These are phyloP conservation scores for Trichonephila clavipes DNA, from an alignment of 1,140 invertebrate genomes.

Conservation along the genomic window DNA sequence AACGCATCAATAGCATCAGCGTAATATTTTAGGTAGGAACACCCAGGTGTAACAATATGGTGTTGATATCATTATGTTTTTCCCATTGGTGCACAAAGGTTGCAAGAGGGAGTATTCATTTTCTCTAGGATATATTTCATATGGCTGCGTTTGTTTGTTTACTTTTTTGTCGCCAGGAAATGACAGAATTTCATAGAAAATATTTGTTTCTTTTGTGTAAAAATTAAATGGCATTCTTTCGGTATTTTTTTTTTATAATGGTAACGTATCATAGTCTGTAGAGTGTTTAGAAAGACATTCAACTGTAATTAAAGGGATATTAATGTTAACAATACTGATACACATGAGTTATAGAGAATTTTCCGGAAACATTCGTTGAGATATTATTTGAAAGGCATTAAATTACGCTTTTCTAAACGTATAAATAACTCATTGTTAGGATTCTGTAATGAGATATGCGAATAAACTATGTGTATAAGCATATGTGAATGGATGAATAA, in stretches of 20 bases:
- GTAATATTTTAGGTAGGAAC: slow-evolving; percentile 20
- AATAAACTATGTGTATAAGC: not conserved
- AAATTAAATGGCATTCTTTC: not conserved
- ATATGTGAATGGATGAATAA: not conserved
- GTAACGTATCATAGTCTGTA: not conserved
- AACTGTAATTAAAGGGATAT: not conserved
- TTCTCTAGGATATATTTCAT: not conserved
- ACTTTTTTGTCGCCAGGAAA: slow-evolving; percentile 18
- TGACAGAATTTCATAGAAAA: not conserved
- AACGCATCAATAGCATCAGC: not conserved
- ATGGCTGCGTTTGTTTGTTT: not conserved
- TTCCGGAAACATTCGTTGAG: not conserved
- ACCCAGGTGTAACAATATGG: slow-evolving; percentile 49
- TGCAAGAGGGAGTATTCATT: not conserved
- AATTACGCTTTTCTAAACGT: not conserved
- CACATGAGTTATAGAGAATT: not conserved
- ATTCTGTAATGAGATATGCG: not conserved
- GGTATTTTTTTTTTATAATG: not conserved
- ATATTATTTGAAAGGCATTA: not conserved
- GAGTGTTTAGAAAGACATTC: not conserved
- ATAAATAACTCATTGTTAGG: no score
- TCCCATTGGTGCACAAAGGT: not conserved
- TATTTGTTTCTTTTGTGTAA: not conserved
- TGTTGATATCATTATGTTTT: slow-evolving; percentile 40
- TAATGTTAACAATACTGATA: not conserved